Base-by-base conservation (phyloP, 2,797 vertebrate species). In the Pogonophryne albipinna region DNA sequence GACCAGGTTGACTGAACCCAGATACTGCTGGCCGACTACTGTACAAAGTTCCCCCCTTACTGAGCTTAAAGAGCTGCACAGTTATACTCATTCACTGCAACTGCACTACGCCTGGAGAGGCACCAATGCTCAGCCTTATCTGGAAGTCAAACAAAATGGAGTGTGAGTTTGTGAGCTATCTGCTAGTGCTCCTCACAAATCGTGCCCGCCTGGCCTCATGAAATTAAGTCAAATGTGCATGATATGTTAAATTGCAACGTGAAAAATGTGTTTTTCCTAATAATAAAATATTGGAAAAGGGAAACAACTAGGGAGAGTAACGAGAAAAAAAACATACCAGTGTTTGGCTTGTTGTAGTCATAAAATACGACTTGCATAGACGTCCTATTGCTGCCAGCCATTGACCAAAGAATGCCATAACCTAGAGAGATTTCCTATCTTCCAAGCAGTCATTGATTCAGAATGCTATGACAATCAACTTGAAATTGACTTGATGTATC, bases 1-100 rank as follows among this genome's bases (percentile, higher is more conserved):
- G 94, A 97, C 95, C 96, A 96, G 95, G 95, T 96, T 96, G 94
- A 96, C 93, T 87, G 95, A 95, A 96, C 96, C 95, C 95, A 90
- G 91, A 94, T 94, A 95, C 92, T 92, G 74, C 86, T 84, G 89
- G 86, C 92, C 69, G 4, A 66, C 89, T 91, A 85, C 77, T 78
- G 79, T 80, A 80, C 61, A 88, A 71, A 76, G 34, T 72, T 53
- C 46, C 75, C 84, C 78, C 72, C 79, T 83, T 79, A 77, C 71
- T 79, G 83, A 83, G 77, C 84, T 85, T 79, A 83, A 65, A 87
- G 64, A 80, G 70, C 57, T 82, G 63, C 65, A 84, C 72, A 84
- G 65, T 81, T 66, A 61, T 19, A 68, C 67, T 83, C 38, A 73
- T 66, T 80, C 61, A 79, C 78, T 87, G 80, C 50, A n/a, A 79